Evolutionary conservation across 2,113 vertebrate species (phyloP), one percentile per base, ranked within the genome.

Genomic region (Myocastor coypus): DNA sequence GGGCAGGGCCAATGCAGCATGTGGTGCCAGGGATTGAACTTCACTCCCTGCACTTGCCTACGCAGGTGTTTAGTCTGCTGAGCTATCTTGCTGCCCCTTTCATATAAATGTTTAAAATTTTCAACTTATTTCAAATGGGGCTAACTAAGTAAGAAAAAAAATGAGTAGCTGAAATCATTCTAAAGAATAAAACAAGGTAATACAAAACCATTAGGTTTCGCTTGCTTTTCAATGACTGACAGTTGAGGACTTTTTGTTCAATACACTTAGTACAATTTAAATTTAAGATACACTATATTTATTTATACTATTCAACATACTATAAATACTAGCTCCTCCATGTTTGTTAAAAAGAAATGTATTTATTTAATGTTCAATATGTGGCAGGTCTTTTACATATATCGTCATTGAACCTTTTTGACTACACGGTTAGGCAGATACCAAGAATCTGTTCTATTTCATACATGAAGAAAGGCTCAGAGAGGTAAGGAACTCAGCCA

Each of bases 101-200:
- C 22, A 50, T 91, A 94, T 95, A 93, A 89, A 32, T 91, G 20
- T n/a, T 96, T 83, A 61, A 87, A 80, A 59, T 11, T 84, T 7
- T 94, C 11, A 73, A 26, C 8, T 1, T 16, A 50, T 77, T 83
- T 90, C 64, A 92, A 61, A 50, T 42, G 30, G 3, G 37, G 37
- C 40, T 93, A 75, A 24, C n/a, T n/a, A n/a, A n/a, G n/a, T n/a
- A n/a, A n/a, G n/a, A 17, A 17, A 63, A 83, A 52, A 83, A 75
- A 52, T 46, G 78, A 83, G 26, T 63, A 26, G 73, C 61, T 97
- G 66, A 82, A 97, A 95, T 52, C 50, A 97, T 68, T 84, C 80
- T 40, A 55, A 42, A 95, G 64, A 32, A 91, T 59, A 42, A 95
- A 37, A 95, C 42, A 86, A 91, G 86, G 12, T 88, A 93, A 75